A percentile compares a stretch with the other conserved stretches of the same genome.
phyloP scores from a whole-genome alignment of 1,140 invertebrate genomes.

The Drosophila tropicalis region DNA sequence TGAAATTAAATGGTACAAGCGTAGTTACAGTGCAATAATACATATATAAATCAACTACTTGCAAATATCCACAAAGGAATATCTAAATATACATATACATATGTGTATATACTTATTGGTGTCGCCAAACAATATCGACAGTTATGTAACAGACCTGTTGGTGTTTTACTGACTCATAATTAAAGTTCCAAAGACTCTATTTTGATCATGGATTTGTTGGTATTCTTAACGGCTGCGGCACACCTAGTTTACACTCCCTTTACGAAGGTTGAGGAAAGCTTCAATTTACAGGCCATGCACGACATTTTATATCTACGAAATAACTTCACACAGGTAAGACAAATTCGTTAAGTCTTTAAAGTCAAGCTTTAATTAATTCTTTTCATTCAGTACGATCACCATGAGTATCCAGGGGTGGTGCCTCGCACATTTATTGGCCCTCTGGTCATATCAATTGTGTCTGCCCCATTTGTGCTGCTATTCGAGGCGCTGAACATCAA shows the following conservation, averaged over 20 bases:
- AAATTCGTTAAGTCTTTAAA: too few species aligned
- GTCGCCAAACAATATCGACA: constrained; percentile 41
- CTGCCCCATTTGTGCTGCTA: constrained; percentile 90
- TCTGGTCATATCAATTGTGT: constrained; percentile 90
- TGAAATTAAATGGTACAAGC: constrained; percentile 1
- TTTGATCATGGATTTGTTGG: constrained; percentile 83
- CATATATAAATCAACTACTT: not conserved
- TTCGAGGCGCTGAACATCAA: constrained; percentile 88
- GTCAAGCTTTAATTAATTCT: not conserved
- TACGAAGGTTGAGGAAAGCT: constrained; percentile 99
- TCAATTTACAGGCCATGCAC: constrained; percentile 99
- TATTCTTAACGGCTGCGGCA: constrained; percentile 87
- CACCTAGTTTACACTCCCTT: constrained; percentile 96
- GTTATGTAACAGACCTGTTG: constrained; percentile 64
- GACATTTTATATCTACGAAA: constrained; percentile 95
- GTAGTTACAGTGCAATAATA: too few species aligned
- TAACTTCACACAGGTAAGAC: constrained; percentile 91
- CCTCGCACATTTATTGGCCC: constrained; percentile 98
- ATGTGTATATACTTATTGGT: constrained; percentile 32
- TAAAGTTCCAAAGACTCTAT: constrained; percentile 1
- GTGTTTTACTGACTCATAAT: constrained; percentile 20
- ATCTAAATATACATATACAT: constrained; percentile 20
- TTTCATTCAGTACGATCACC: constrained; percentile 95
- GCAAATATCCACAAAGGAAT: not conserved
- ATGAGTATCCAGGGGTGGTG: constrained; percentile 99